Conservation (phyloP, 2,888 invertebrate genomes). For the Diaprepes abbreviatus region DNA sequence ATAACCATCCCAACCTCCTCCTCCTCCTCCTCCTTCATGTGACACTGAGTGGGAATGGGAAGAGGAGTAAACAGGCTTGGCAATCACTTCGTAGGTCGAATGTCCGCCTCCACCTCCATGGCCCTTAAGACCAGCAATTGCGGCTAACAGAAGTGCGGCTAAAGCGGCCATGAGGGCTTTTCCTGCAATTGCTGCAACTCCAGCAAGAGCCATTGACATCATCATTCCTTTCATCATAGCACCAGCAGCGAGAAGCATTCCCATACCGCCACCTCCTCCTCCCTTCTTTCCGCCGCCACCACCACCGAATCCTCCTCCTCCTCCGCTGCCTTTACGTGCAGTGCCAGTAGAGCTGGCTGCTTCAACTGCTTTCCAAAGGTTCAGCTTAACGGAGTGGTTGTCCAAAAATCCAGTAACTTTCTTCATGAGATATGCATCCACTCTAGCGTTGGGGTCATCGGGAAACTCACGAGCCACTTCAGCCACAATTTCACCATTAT, state of each 20-base stretch:
- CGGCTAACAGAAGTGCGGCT: constrained; percentile 82
- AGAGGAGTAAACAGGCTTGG: constrained; percentile 82
- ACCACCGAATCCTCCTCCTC: not conserved
- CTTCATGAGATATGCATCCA: constrained; percentile 78
- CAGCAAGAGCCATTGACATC: constrained; percentile 79
- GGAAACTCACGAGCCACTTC: constrained; percentile 80
- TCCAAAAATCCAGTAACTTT: constrained; percentile 76
- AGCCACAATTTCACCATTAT: constrained; percentile 76
- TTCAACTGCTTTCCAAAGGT: constrained; percentile 64
- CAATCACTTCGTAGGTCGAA: constrained; percentile 85
- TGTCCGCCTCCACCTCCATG: constrained; percentile 69
- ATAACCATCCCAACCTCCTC: constrained; percentile 28
- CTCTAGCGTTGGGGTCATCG: constrained; percentile 78
- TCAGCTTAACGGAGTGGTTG: constrained; percentile 78
- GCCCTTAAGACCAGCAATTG: constrained; percentile 80
- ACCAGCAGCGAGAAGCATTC: constrained; percentile 57
- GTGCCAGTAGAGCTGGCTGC: not conserved
- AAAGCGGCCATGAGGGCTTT: constrained; percentile 85
- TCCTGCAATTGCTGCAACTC: constrained; percentile 82
- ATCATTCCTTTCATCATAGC: constrained; percentile 75
- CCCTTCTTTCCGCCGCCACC: constrained; percentile 9
- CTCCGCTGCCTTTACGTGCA: constrained; percentile 1
- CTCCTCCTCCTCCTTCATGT: constrained; percentile 72
- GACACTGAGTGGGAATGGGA: constrained; percentile 75
- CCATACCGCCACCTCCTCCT: constrained; percentile 56